These are phyloP conservation scores for Pachypsylla venusta DNA, from an alignment of 1,140 invertebrate genomes.

Conservation along the genomic window DNA sequence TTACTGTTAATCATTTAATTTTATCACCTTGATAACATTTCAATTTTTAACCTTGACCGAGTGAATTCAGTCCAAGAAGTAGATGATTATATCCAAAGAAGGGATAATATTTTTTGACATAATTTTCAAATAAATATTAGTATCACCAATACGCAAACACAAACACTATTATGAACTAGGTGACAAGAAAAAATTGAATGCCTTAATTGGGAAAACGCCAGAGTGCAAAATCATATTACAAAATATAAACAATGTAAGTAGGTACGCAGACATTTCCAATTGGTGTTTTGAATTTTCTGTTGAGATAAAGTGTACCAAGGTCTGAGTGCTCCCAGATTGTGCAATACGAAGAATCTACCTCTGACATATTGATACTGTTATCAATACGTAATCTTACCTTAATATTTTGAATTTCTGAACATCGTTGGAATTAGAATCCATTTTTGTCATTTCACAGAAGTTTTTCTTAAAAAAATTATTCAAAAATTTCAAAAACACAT, in stretches of 20 bases:
- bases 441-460: neutral
- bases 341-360: too few species aligned
- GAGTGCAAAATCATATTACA: neutral
- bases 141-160: neutral
- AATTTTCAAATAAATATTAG: neutral
- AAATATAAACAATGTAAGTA: neutral
- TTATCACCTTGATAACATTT: neutral
- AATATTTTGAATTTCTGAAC: conserved; percentile 5
- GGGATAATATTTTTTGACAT: neutral
- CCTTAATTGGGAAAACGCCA: conserved; percentile 3
- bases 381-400: neutral
- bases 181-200: neutral
- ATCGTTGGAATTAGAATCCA: neutral
- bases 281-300: neutral
- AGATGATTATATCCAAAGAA: neutral
- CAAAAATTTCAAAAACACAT: too few species aligned
- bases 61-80: neutral
- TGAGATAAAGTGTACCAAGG: neutral
- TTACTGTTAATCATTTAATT: neutral
- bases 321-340: too few species aligned
- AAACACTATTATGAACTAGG: neutral
- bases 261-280: neutral
- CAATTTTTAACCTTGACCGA: neutral
- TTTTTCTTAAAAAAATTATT: too few species aligned
- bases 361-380: too few species aligned